A percentile compares a stretch with the other conserved stretches of the same genome.
phyloP scores from a whole-genome alignment of 2,797 vertebrate species.

The Eupleurogrammus muticus region DNA sequence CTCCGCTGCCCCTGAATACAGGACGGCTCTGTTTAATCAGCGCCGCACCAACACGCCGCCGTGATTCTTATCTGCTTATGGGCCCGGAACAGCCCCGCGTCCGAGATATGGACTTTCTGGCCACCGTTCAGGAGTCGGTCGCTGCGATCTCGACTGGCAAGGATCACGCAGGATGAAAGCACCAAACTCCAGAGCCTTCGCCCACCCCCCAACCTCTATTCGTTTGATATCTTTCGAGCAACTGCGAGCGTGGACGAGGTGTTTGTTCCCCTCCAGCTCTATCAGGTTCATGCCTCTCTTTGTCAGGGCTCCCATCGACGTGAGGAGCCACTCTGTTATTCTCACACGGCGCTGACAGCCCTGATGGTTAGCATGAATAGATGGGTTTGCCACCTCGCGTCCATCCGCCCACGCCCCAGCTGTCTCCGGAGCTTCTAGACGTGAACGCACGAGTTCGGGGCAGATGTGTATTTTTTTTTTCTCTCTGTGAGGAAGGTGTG shows the following conservation, averaged over 20 bases:
- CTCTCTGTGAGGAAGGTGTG: slow-evolving; percentile 5
- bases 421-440: neutral
- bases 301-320: slow-evolving; percentile 24
- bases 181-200: slow-evolving; percentile 5
- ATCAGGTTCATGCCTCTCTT: slow-evolving; percentile 16
- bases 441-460: neutral
- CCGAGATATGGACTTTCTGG: slow-evolving; percentile 34
- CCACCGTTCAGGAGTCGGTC: slow-evolving; percentile 31
- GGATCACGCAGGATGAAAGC: slow-evolving; percentile 16
- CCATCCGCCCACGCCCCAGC: neutral
- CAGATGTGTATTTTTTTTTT: slow-evolving; percentile 9
- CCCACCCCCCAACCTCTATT: slow-evolving; percentile 20
- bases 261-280: slow-evolving; percentile 6
- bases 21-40: slow-evolving; percentile 20
- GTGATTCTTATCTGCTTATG: slow-evolving; percentile 25
- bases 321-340: slow-evolving; percentile 16
- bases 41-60: neutral
- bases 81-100: slow-evolving; percentile 13
- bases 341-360: slow-evolving; percentile 27
- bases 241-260: slow-evolving; percentile 2
- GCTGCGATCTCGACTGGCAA: slow-evolving; percentile 29
- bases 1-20: slow-evolving; percentile 38
- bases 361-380: slow-evolving; percentile 17
- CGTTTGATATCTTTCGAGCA: slow-evolving; percentile 33
- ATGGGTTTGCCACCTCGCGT: slow-evolving; percentile 20